A percentile compares a stretch with the other conserved stretches of the same genome.
Conservation (phyloP, 2,888 invertebrate genomes). For the Eristalis pertinax region DNA sequence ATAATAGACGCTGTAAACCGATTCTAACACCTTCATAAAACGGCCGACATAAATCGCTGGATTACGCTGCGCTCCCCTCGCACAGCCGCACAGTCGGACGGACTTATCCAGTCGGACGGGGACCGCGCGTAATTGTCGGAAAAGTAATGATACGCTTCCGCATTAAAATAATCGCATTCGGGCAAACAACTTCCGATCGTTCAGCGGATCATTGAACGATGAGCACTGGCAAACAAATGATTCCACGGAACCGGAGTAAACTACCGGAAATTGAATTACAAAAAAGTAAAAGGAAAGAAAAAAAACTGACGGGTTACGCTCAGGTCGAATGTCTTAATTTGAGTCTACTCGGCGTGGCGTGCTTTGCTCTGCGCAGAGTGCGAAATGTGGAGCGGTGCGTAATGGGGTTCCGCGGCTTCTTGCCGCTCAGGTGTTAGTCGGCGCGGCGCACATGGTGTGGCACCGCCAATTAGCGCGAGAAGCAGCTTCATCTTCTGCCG, state of each 20-base stretch:
- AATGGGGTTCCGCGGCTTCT: slow-evolving; percentile 20
- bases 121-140: slow-evolving; percentile 31
- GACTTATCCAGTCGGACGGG: background rate
- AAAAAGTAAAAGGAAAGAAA: slow-evolving; percentile 44
- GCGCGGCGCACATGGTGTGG: background rate
- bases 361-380: slow-evolving; percentile 6
- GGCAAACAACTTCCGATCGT: slow-evolving; percentile 63
- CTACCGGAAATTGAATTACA: slow-evolving; percentile 67
- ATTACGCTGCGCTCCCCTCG: slow-evolving; percentile 18
- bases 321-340: slow-evolving; percentile 60
- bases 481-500: background rate
- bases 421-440: slow-evolving; percentile 20
- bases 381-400: slow-evolving; percentile 9
- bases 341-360: background rate
- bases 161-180: slow-evolving; percentile 62
- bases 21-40: slow-evolving; percentile 55
- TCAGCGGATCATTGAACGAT: slow-evolving; percentile 41
- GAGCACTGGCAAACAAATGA: slow-evolving; percentile 35
- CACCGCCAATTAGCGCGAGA: slow-evolving; percentile 16
- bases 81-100: background rate
- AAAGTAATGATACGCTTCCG: slow-evolving; percentile 55
- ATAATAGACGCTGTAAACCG: slow-evolving; percentile 45
- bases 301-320: slow-evolving; percentile 11
- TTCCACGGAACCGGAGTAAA: slow-evolving; percentile 31
- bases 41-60: slow-evolving; percentile 30